Conservation (phyloP, 2,888 invertebrate genomes). For the Andrena trimmerana region DNA sequence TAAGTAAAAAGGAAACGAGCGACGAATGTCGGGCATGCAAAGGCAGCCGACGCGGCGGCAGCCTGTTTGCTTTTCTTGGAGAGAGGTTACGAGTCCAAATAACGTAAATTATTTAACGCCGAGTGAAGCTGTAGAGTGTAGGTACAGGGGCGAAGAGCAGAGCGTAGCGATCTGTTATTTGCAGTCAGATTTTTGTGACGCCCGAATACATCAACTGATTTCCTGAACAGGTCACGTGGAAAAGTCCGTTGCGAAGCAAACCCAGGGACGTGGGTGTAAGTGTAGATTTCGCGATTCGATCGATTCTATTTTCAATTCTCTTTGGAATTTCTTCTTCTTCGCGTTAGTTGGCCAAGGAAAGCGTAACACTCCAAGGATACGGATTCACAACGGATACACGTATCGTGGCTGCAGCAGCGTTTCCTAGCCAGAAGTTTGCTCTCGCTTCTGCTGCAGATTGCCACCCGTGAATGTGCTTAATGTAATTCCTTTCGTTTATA, state of each 20-base stretch:
- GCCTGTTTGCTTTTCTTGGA: constrained; percentile 35
- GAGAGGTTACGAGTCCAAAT: constrained; percentile 16
- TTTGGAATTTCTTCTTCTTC: no score
- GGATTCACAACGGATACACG: neutral
- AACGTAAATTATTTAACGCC: constrained; percentile 19
- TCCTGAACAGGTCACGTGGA: neutral
- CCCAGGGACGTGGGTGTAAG: no score
- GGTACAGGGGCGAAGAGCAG: neutral
- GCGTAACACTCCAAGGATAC: neutral
- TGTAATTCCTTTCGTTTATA: neutral
- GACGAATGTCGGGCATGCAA: constrained; percentile 15
- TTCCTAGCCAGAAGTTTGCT: neutral
- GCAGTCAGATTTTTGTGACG: neutral
- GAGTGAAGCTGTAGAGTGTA: neutral
- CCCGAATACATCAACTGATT: neutral
- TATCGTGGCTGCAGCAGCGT: neutral
- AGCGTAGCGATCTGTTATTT: neutral
- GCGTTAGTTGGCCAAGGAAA: no score
- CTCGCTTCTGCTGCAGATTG: neutral
- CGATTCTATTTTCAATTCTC: no score
- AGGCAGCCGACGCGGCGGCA: neutral
- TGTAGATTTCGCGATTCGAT: no score
- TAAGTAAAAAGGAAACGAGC: neutral
- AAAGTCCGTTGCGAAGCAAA: no score
- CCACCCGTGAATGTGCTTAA: constrained; percentile 1